Percentiles rank a stretch among this genome's conserved stretches.
Conservation (phyloP, 2,113 vertebrate species). For the Stigmatopora argus region DNA sequence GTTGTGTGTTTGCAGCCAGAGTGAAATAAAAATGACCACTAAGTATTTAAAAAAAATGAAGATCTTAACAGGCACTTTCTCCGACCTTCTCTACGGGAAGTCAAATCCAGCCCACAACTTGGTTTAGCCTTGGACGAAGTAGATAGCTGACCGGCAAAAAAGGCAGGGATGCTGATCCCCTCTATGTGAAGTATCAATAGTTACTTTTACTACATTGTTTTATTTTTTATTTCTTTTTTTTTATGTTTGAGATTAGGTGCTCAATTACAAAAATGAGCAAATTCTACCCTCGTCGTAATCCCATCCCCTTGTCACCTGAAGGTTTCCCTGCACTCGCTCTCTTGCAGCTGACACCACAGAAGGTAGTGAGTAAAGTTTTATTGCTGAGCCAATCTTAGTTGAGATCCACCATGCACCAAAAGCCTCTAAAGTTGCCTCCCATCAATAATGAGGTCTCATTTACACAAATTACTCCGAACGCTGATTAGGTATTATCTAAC, state of each 20-base stretch:
- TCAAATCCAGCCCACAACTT: no score
- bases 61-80: no score
- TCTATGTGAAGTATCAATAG: constrained; percentile 22
- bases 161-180: no score
- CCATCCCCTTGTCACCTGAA: constrained; percentile 48
- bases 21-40: no score
- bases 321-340: constrained; percentile 65
- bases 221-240: no score
- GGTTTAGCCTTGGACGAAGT: no score
- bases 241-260: constrained; percentile 47
- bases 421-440: constrained; percentile 76
- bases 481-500: constrained; percentile 94
- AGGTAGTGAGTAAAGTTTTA: constrained; percentile 63
- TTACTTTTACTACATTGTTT: no score
- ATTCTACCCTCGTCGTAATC: constrained; percentile 43
- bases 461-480: constrained; percentile 88
- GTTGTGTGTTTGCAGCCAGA: no score
- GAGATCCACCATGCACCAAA: constrained; percentile 65
- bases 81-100: no score
- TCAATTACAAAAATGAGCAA: no score
- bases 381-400: constrained; percentile 63
- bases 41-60: no score
- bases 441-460: constrained; percentile 92
- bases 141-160: no score
- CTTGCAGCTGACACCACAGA: constrained; percentile 32